These are phyloP conservation scores for Uloborus plumipes DNA, from an alignment of 2,888 invertebrate species.

Conservation along the genomic window DNA sequence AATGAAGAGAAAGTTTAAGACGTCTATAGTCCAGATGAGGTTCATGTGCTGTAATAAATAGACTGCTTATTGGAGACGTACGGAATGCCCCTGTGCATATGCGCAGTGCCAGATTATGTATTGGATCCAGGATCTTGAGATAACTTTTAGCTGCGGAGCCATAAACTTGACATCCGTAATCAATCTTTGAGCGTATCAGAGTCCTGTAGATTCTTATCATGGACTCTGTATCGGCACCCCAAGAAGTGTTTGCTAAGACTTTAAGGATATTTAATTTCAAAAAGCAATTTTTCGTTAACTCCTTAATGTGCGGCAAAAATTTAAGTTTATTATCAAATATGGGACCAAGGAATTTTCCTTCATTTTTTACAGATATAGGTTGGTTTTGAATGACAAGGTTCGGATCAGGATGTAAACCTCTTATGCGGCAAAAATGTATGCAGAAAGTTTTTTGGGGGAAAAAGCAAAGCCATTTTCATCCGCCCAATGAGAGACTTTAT, in stretches of 20 bases:
- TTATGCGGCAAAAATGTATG: neutral
- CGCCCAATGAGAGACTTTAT: conserved; percentile 4
- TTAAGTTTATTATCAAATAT: neutral
- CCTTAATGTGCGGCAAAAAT: neutral
- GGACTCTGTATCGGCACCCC: neutral
- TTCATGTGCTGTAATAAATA: neutral
- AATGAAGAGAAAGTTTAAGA: neutral
- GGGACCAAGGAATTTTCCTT: neutral
- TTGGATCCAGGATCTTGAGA: neutral
- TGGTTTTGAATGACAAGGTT: neutral
- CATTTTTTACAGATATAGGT: neutral
- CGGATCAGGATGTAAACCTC: conserved; percentile 4
- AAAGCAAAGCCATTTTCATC: conserved; percentile 14
- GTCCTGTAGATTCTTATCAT: neutral
- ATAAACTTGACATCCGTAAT: neutral
- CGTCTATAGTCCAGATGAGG: neutral
- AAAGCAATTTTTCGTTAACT: neutral
- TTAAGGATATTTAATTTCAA: neutral
- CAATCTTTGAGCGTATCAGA: neutral
- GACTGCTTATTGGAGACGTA: neutral
- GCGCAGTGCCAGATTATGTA: neutral
- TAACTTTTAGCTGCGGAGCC: neutral
- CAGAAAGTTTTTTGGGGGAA: conserved; percentile 48
- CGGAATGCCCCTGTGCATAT: neutral
- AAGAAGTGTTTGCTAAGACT: neutral